phyloP scores from a whole-genome alignment of 2,113 vertebrate species.

The Pangasianodon hypophthalmus region DNA sequence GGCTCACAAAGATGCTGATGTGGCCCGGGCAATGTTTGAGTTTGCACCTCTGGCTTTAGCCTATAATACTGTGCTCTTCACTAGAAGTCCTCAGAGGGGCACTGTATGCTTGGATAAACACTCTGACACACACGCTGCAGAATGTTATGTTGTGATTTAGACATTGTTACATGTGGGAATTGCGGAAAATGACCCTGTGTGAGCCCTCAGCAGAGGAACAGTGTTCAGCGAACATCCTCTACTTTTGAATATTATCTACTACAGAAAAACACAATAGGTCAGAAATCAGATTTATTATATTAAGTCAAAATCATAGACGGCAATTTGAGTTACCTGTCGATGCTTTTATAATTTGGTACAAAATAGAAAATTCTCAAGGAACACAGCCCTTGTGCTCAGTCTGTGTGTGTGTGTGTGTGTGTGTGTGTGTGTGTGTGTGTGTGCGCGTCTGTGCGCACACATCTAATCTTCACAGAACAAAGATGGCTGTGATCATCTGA shows the following conservation, averaged over 20 bases:
- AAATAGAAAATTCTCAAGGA: neutral
- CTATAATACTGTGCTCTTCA: neutral
- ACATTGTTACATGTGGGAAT: neutral
- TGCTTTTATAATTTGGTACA: neutral
- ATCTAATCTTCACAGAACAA: conserved; percentile 42
- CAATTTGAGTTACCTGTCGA: neutral
- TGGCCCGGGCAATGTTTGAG: neutral
- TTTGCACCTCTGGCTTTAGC: neutral
- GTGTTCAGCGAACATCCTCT: neutral
- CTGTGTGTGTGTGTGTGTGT: neutral
- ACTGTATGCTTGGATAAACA: neutral
- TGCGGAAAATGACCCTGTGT: neutral
- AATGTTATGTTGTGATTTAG: neutral
- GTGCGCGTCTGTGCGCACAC: neutral
- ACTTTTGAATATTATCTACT: neutral
- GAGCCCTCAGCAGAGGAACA: neutral
- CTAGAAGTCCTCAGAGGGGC: neutral
- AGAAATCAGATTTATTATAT: neutral
- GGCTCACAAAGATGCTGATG: neutral
- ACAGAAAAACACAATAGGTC: neutral
- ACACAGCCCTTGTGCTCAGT: neutral
- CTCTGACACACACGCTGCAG: neutral
- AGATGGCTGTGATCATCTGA: conserved; percentile 48
- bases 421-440: neutral
- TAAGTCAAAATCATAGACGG: neutral